Evolutionary conservation across 2,888 invertebrate species (phyloP).

Genomic region (Drosophila ustulata): DNA sequence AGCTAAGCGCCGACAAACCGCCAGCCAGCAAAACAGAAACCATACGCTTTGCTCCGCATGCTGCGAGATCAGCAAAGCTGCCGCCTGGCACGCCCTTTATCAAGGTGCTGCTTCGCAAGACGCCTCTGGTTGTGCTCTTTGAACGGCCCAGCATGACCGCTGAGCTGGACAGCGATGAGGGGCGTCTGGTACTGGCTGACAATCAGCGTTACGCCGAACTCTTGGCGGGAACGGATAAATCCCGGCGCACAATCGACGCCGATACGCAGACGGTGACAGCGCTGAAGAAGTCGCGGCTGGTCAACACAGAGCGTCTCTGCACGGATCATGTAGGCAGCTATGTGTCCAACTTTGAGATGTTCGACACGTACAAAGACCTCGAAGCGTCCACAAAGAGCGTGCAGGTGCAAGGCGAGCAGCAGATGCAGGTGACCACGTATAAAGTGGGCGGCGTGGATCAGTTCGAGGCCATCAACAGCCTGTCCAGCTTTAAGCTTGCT

Average conservation of each 20-base stretch:
- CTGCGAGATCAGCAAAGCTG: slow-evolving; percentile 29
- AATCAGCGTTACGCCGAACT: slow-evolving; percentile 89
- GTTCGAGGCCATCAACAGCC: slow-evolving; percentile 68
- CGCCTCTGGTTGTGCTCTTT: slow-evolving; percentile 88
- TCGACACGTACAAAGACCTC: slow-evolving; percentile 88
- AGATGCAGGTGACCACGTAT: slow-evolving; percentile 84
- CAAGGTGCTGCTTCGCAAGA: slow-evolving; percentile 88
- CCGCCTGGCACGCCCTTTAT: slow-evolving; percentile 86
- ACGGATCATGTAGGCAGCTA: slow-evolving; percentile 87
- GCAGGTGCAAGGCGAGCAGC: slow-evolving; percentile 85
- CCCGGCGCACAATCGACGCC: slow-evolving; percentile 87
- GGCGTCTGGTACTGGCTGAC: slow-evolving; percentile 86
- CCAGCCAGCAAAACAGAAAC: slow-evolving; percentile 4
- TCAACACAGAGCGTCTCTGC: slow-evolving; percentile 86
- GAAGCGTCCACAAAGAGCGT: slow-evolving; percentile 81
- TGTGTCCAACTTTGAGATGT: slow-evolving; percentile 92
- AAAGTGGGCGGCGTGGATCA: slow-evolving; percentile 78
- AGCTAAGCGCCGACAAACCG: slow-evolving; percentile 38
- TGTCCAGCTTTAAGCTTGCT: slow-evolving; percentile 87
- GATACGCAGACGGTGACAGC: slow-evolving; percentile 89
- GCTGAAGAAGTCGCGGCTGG: slow-evolving; percentile 88
- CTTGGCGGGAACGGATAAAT: slow-evolving; percentile 89
- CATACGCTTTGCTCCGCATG: slow-evolving; percentile 20
- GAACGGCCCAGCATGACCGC: slow-evolving; percentile 88
- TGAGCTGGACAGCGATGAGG: slow-evolving; percentile 87